phyloP scores from a whole-genome alignment of 2,888 invertebrate species.

The Drosophila parthenogenetica region DNA sequence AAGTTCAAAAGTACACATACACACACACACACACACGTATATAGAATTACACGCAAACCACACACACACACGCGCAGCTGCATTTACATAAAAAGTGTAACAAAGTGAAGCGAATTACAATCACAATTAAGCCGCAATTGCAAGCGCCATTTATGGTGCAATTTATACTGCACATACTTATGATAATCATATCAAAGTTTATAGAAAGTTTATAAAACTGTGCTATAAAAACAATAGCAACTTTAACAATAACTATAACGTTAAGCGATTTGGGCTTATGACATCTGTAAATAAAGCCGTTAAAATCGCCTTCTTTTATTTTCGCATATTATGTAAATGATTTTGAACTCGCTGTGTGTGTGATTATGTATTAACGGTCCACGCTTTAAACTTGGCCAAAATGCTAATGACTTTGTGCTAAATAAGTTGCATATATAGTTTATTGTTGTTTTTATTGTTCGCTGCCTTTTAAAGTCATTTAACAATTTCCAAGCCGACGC shows the following conservation, averaged over 20 bases:
- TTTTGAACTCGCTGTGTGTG: neutral
- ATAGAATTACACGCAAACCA: neutral
- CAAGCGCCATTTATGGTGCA: slow-evolving; percentile 9
- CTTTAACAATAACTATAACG: slow-evolving; percentile 6
- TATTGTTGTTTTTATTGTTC: neutral
- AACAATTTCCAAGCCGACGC: slow-evolving; percentile 6
- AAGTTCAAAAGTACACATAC: slow-evolving; percentile 31
- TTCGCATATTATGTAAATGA: slow-evolving; percentile 44
- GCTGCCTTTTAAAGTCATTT: slow-evolving; percentile 13
- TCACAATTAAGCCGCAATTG: slow-evolving; percentile 31
- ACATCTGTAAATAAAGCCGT: slow-evolving; percentile 34
- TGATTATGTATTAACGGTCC: slow-evolving; percentile 41
- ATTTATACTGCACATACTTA: slow-evolving; percentile 26
- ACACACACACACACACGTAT: slow-evolving; percentile 1
- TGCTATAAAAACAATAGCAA: slow-evolving; percentile 11
- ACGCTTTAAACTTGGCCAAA: slow-evolving; percentile 27
- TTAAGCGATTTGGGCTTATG: slow-evolving; percentile 1
- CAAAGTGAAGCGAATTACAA: slow-evolving; percentile 15
- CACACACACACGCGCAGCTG: slow-evolving; percentile 1
- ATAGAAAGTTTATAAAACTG: slow-evolving; percentile 35
- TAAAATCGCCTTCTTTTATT: slow-evolving; percentile 25
- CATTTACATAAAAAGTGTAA: slow-evolving; percentile 41
- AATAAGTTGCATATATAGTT: slow-evolving; percentile 4
- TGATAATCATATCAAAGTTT: slow-evolving; percentile 11
- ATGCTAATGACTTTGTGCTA: slow-evolving; percentile 27